Conservation (phyloP, 2,797 vertebrate genomes). For the Sebastolobus alascanus region DNA sequence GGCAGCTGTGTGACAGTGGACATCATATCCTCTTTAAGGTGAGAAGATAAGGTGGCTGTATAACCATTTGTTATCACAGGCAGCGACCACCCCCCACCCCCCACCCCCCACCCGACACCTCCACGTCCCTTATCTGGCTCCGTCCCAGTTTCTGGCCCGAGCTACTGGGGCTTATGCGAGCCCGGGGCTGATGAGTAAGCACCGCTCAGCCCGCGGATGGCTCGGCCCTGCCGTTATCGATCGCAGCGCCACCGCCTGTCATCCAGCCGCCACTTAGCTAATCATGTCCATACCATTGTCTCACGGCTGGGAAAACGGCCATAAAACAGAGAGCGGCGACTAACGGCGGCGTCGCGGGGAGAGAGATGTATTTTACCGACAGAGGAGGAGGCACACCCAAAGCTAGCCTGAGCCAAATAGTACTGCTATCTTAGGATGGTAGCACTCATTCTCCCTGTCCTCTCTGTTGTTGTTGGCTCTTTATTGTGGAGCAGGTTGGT, state of each 20-base stretch:
- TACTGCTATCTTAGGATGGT: slow-evolving; percentile 37
- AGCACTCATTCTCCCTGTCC: slow-evolving; percentile 15
- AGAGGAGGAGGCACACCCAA: slow-evolving; percentile 46
- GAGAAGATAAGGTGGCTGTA: slow-evolving; percentile 78
- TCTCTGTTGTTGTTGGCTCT: slow-evolving; percentile 35
- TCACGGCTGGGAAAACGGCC: slow-evolving; percentile 69
- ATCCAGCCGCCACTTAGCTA: slow-evolving; percentile 85
- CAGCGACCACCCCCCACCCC: slow-evolving; percentile 23
- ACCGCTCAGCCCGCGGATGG: slow-evolving; percentile 60
- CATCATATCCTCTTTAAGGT: slow-evolving; percentile 81
- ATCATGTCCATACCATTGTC: slow-evolving; percentile 78
- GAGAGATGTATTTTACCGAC: slow-evolving; percentile 68
- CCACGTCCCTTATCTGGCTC: slow-evolving; percentile 75
- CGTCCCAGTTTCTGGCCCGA: slow-evolving; percentile 50
- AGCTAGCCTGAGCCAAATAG: slow-evolving; percentile 52
- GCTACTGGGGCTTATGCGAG: slow-evolving; percentile 26
- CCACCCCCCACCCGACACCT: slow-evolving; percentile 54
- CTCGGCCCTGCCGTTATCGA: slow-evolving; percentile 73
- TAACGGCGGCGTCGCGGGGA: slow-evolving; percentile 10
- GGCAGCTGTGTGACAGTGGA: slow-evolving; percentile 67
- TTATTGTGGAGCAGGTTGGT: slow-evolving; percentile 30
- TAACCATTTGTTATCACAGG: slow-evolving; percentile 74
- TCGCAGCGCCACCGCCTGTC: slow-evolving; percentile 73
- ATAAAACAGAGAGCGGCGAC: slow-evolving; percentile 64
- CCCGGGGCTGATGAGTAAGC: slow-evolving; percentile 80